Conservation (phyloP, 2,888 invertebrate genomes). For the Chesias legatella region DNA sequence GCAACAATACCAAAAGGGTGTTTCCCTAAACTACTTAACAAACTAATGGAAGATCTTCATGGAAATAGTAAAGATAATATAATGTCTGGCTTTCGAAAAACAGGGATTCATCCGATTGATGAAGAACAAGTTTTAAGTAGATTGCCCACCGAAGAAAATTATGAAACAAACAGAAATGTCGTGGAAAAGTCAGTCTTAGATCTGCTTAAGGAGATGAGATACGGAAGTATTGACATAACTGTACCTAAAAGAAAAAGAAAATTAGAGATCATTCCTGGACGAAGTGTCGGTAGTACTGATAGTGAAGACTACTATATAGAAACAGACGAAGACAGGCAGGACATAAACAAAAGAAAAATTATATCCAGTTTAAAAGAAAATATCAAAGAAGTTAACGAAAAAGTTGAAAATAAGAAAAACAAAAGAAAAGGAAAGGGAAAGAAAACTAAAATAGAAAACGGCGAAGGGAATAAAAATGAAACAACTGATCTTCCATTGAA, state of each 20-base stretch:
- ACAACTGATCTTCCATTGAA: too few species aligned
- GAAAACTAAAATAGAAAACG: too few species aligned
- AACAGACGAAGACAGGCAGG: too few species aligned
- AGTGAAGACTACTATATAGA: too few species aligned
- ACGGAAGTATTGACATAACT: slow-evolving; percentile 10
- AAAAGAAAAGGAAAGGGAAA: too few species aligned
- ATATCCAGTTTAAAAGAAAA: too few species aligned
- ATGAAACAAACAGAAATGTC: too few species aligned
- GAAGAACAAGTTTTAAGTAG: slow-evolving; percentile 3
- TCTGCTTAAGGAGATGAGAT: slow-evolving; percentile 16
- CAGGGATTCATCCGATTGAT: slow-evolving; percentile 19
- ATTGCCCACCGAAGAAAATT: slow-evolving; percentile 4
- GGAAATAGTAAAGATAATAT: slow-evolving; percentile 17
- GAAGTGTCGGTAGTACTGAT: slow-evolving; percentile 10
- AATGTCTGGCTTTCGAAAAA: slow-evolving; percentile 20
- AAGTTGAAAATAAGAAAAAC: too few species aligned
- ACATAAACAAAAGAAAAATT: too few species aligned
- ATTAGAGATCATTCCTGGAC: slow-evolving; percentile 7
- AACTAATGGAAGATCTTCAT: slow-evolving; percentile 14
- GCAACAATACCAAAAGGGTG: slow-evolving; percentile 23
- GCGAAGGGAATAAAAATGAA: too few species aligned
- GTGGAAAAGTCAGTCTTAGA: slow-evolving; percentile 8
- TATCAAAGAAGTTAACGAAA: too few species aligned
- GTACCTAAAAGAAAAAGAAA: slow-evolving; percentile 11
- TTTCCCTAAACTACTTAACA: slow-evolving; percentile 19